Percentiles rank a stretch among this genome's conserved stretches.
Conservation (phyloP, 2,888 invertebrate species). For the Eretmocerus hayati region DNA sequence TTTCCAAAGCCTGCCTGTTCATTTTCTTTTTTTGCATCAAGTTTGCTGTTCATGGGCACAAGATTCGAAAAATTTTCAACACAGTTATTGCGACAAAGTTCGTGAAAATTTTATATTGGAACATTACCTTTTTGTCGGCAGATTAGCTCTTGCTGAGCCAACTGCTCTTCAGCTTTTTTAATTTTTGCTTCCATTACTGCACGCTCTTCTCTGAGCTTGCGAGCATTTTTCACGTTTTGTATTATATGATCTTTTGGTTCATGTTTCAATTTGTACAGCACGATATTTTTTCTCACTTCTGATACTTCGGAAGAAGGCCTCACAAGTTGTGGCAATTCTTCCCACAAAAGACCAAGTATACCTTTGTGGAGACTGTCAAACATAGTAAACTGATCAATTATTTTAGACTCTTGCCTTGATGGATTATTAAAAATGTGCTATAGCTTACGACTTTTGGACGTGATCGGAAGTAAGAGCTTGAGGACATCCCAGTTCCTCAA, state of each 20-base stretch:
- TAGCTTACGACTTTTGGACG: constrained; percentile 29
- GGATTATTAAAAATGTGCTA: not conserved
- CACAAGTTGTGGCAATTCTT: constrained; percentile 29
- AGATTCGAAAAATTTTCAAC: no score
- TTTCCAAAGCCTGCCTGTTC: constrained; percentile 20
- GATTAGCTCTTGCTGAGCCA: constrained; percentile 29
- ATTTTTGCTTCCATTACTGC: constrained; percentile 25
- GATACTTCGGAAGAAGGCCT: constrained; percentile 26
- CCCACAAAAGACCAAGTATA: constrained; percentile 34
- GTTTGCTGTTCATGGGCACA: constrained; percentile 25
- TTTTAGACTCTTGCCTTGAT: not conserved
- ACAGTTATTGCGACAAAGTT: no score
- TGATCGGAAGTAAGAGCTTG: constrained; percentile 23
- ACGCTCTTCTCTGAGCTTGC: constrained; percentile 25
- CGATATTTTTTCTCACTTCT: constrained; percentile 33
- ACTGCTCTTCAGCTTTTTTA: constrained; percentile 29
- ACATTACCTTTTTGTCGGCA: constrained; percentile 34
- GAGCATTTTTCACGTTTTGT: constrained; percentile 25
- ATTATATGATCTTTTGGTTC: constrained; percentile 24
- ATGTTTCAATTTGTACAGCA: constrained; percentile 31
- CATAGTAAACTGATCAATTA: not conserved
- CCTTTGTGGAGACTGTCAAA: constrained; percentile 33
- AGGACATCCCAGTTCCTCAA: constrained; percentile 28
- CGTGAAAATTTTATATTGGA: not conserved
- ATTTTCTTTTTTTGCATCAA: constrained; percentile 27